Evolutionary conservation across 2,113 vertebrate species (phyloP).

Genomic region (Anguilla japonica): DNA sequence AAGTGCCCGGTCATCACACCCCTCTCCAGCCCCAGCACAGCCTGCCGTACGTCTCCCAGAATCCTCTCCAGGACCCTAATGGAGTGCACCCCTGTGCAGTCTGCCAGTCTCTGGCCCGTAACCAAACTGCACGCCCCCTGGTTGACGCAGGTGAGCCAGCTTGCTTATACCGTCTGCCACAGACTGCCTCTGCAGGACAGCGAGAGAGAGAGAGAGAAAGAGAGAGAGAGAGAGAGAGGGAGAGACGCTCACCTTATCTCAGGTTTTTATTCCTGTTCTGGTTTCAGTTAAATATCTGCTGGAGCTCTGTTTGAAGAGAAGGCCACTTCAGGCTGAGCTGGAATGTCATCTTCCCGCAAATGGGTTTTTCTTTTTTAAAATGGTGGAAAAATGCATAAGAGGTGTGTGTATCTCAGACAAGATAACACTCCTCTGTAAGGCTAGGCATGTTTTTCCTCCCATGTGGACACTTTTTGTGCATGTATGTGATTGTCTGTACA

Average conservation of each 20-base stretch:
- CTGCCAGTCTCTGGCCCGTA: no score
- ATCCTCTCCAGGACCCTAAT: no score
- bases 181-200: neutral
- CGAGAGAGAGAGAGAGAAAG: no score
- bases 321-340: slow-evolving; percentile 42
- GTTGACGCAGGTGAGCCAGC: no score
- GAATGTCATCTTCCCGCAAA: slow-evolving; percentile 65
- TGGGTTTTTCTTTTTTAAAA: slow-evolving; percentile 30
- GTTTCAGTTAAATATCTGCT: slow-evolving; percentile 59
- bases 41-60: no score
- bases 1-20: no score
- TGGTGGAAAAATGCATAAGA: slow-evolving; percentile 45
- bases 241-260: slow-evolving; percentile 37
- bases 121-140: no score
- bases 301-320: slow-evolving; percentile 47
- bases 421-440: neutral
- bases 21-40: no score
- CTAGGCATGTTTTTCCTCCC: neutral
- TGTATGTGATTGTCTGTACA: neutral
- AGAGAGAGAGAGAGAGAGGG: slow-evolving; percentile 41
- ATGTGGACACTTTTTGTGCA: neutral
- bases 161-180: no score
- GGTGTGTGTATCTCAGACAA: neutral
- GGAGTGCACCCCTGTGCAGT: no score
- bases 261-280: slow-evolving; percentile 22